Conservation (phyloP, 2,113 vertebrate genomes). For the Dinomys branickii region DNA sequence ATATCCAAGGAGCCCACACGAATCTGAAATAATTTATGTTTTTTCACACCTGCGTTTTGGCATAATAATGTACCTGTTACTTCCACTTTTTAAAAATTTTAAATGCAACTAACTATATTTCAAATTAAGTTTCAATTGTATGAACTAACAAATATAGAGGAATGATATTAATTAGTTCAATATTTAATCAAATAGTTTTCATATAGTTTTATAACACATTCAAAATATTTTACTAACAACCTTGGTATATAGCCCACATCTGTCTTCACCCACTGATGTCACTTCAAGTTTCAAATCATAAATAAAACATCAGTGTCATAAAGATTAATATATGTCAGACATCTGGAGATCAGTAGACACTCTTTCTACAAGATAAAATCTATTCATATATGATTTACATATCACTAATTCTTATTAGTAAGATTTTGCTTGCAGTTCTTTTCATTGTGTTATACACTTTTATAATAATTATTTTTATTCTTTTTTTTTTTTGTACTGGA, state of each 20-base stretch:
- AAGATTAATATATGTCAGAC: accelerated
- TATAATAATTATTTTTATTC: background rate
- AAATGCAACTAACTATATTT: background rate
- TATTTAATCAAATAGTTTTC: background rate
- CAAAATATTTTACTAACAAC: background rate
- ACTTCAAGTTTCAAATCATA: background rate
- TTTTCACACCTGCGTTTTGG: background rate
- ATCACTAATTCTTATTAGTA: background rate
- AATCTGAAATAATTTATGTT: background rate
- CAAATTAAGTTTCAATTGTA: background rate
- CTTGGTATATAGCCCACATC: background rate
- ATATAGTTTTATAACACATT: background rate
- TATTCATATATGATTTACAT: background rate
- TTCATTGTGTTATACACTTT: background rate
- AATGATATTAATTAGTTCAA: background rate
- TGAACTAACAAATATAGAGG: background rate
- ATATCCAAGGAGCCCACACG: background rate
- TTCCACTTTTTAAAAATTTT: background rate
- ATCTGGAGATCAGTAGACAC: background rate
- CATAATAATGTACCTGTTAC: background rate
- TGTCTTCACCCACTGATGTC: background rate
- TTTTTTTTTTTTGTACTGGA: too few relatives aligned
- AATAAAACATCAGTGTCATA: background rate
- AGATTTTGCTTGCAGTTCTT: background rate
- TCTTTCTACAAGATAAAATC: background rate